These are phyloP conservation scores for Ochropleura leucogaster DNA, from an alignment of 2,888 invertebrate species.

Conservation along the genomic window DNA sequence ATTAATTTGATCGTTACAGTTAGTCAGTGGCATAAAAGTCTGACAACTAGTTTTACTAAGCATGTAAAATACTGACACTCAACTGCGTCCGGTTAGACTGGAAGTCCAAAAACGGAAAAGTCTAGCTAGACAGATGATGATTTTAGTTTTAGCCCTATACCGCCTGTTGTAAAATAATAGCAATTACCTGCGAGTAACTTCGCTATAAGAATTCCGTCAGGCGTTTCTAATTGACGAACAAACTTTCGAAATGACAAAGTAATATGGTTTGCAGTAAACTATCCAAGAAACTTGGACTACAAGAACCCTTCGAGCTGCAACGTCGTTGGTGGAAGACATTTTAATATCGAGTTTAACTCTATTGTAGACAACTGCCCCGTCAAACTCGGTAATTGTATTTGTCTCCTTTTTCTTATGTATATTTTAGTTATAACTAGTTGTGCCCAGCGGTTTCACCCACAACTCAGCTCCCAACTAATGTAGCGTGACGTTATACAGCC, in stretches of 20 bases:
- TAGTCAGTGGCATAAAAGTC: too few species aligned
- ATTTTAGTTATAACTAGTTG: not conserved
- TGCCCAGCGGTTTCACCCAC: too few species aligned
- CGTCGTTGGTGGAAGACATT: slow-evolving; percentile 81
- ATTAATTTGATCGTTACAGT: too few species aligned
- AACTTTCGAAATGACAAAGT: not conserved
- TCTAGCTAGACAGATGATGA: too few species aligned
- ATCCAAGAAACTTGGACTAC: slow-evolving; percentile 89
- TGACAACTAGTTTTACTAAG: too few species aligned
- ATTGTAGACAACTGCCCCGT: slow-evolving; percentile 74
- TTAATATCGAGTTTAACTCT: slow-evolving; percentile 77
- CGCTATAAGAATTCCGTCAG: slow-evolving; percentile 12
- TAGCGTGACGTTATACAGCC: too few species aligned
- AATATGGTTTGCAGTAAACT: slow-evolving; percentile 83
- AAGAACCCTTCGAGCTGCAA: slow-evolving; percentile 87
- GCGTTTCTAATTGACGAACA: slow-evolving; percentile 8
- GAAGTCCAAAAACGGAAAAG: too few species aligned
- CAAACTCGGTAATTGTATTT: slow-evolving; percentile 73
- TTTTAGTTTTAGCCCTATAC: too few species aligned
- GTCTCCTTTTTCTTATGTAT: not conserved
- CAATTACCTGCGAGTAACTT: not conserved
- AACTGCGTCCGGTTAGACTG: too few species aligned
- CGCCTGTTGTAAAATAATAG: not conserved
- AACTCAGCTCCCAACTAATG: too few species aligned
- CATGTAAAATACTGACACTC: too few species aligned